Evolutionary conservation across 1,140 invertebrate genomes (phyloP).

Genomic region (Saxidomus purpurata): DNA sequence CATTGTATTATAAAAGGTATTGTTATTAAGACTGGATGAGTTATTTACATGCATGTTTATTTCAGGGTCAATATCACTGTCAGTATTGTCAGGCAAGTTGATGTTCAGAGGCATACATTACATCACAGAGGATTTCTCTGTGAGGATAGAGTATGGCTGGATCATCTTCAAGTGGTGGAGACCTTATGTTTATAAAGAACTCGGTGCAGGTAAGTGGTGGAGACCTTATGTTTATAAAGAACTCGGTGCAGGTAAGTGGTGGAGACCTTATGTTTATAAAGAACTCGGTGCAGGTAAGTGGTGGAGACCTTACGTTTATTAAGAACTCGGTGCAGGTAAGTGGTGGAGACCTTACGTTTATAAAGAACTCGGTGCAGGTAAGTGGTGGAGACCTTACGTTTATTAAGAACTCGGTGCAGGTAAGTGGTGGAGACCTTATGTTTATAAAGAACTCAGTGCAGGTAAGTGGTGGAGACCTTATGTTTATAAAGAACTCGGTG

Average conservation of each 20-base stretch:
- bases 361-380: conserved; percentile 97
- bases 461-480: no score
- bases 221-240: conserved; percentile 96
- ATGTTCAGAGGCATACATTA: conserved; percentile 99
- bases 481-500: no score
- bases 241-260: conserved; percentile 98
- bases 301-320: conserved; percentile 97
- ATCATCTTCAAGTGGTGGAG: conserved; percentile 98
- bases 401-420: no score
- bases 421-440: conserved; percentile 97
- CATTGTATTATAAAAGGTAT: no score
- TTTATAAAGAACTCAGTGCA: conserved; percentile 97
- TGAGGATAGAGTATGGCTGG: conserved; percentile 98
- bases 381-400: no score
- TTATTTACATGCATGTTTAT: no score
- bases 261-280: conserved; percentile 97
- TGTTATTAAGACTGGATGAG: no score
- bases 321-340: conserved; percentile 97
- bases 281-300: conserved; percentile 98
- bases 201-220: conserved; percentile 99
- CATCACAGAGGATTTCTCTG: conserved; percentile 97
- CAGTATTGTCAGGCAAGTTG: conserved; percentile 98
- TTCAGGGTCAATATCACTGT: conserved; percentile 95
- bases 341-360: conserved; percentile 98
- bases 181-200: conserved; percentile 97